These are phyloP conservation scores for Atopsyche davidsoni DNA, from an alignment of 1,140 invertebrate genomes.

Conservation along the genomic window DNA sequence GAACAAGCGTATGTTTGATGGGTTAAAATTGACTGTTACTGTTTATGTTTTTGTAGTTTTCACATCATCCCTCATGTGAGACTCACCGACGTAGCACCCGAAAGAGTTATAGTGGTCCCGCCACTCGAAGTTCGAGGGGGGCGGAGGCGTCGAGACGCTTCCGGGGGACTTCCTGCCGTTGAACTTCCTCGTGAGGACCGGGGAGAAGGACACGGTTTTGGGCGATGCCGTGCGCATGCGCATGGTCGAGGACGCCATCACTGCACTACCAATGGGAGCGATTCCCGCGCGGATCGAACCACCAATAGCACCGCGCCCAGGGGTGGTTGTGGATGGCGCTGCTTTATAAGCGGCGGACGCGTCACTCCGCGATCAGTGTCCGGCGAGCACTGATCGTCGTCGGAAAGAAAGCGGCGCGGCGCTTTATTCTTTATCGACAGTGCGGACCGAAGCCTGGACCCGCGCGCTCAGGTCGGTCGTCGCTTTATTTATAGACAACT, in stretches of 20 bases:
- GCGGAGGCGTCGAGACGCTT: constrained; percentile 25
- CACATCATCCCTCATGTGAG: not conserved
- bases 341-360: constrained; percentile 14
- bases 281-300: not conserved
- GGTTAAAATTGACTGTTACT: too few relatives aligned
- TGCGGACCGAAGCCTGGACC: not conserved
- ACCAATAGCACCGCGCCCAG: constrained; percentile 3
- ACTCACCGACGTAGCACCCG: constrained; percentile 48
- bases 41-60: not conserved
- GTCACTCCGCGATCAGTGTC: constrained; percentile 17
- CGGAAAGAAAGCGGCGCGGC: constrained; percentile 9
- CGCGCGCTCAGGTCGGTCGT: constrained; percentile 12
- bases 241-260: constrained; percentile 41
- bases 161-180: constrained; percentile 36
- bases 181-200: constrained; percentile 46
- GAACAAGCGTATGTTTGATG: too few relatives aligned
- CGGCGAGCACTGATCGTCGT: constrained; percentile 16
- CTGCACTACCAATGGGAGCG: constrained; percentile 16
- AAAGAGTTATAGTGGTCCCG: constrained; percentile 45
- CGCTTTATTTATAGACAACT: constrained; percentile 21
- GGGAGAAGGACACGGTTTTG: constrained; percentile 48
- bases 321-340: not conserved
- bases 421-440: constrained; percentile 20
- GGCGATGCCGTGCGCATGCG: constrained; percentile 49
- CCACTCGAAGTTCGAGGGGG: constrained; percentile 35